These are phyloP conservation scores for Andricus curvator DNA, from an alignment of 2,888 invertebrate genomes.

Conservation along the genomic window DNA sequence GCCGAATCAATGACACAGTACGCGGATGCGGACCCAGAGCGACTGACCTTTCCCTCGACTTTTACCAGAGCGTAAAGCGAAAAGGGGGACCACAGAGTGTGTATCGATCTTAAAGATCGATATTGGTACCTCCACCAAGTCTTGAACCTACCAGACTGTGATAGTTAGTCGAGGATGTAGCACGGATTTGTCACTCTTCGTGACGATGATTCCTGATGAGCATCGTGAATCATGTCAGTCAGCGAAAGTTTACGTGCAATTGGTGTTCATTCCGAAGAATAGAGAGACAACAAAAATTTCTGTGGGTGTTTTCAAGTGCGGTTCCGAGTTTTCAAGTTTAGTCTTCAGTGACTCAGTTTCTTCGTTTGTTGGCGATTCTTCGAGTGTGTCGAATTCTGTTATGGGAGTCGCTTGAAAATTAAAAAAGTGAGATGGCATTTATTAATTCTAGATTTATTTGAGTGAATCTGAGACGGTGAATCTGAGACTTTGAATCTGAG, in stretches of 20 bases:
- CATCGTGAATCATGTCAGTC: slow-evolving; percentile 36
- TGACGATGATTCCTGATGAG: slow-evolving; percentile 10
- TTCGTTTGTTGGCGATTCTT: not conserved
- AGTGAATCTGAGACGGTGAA: not conserved
- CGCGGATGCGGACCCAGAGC: slow-evolving; percentile 32
- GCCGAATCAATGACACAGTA: not conserved
- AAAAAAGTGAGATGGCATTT: not conserved
- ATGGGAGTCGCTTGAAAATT: not conserved
- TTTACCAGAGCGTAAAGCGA: slow-evolving; percentile 17
- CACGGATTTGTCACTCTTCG: not conserved
- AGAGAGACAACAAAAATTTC: not conserved
- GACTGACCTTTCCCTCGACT: slow-evolving; percentile 35
- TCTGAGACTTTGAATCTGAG: not conserved
- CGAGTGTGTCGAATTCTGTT: not conserved
- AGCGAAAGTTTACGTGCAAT: slow-evolving; percentile 14
- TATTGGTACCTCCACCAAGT: slow-evolving; percentile 13
- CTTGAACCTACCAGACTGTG: slow-evolving; percentile 1
- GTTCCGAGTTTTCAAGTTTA: not conserved
- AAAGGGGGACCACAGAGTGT: slow-evolving; percentile 21
- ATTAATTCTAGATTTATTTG: not conserved
- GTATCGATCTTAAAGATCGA: slow-evolving; percentile 10
- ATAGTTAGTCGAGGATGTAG: slow-evolving; percentile 14
- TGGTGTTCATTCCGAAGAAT: not conserved
- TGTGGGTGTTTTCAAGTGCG: not conserved
- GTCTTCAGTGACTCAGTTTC: not conserved